Conservation (phyloP, 2,113 vertebrate genomes). For the Perognathus longimembris region DNA sequence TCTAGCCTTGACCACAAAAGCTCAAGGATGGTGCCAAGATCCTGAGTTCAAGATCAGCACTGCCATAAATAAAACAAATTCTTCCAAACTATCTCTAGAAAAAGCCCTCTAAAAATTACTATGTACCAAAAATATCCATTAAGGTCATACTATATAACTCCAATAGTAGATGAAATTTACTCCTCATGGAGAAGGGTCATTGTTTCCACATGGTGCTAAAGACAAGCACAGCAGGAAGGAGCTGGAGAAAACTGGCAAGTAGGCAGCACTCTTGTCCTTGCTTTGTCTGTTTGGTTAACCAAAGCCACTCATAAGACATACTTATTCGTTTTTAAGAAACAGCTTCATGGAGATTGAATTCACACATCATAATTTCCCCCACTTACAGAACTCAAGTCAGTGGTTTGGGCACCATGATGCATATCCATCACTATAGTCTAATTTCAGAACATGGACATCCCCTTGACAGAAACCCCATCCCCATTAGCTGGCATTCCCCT, state of each 20-base stretch:
- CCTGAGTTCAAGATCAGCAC: too few species aligned
- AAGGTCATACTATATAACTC: not conserved
- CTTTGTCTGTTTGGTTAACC: conserved; percentile 43
- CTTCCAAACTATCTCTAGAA: not conserved
- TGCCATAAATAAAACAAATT: not conserved
- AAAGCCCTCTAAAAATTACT: conserved; percentile 31
- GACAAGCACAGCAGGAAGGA: not conserved
- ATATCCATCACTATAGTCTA: not conserved
- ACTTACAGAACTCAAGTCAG: not conserved
- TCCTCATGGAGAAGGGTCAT: not conserved
- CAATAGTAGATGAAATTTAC: not conserved
- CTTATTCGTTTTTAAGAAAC: conserved; percentile 44
- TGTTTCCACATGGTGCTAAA: conserved; percentile 13
- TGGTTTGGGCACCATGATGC: not conserved
- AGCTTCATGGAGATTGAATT: conserved; percentile 39
- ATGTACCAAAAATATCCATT: conserved; percentile 31
- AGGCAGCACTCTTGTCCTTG: not conserved
- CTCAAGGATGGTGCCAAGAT: too few species aligned
- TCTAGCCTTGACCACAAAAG: too few species aligned
- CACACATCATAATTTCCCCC: not conserved
- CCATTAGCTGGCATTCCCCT: not conserved
- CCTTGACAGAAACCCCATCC: not conserved
- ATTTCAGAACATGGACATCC: conserved; percentile 21
- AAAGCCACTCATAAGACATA: conserved; percentile 18
- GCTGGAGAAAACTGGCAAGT: not conserved